Evolutionary conservation across 2,797 vertebrate species (phyloP), one percentile per base, ranked within the genome.

Genomic region (Pseudotriccus pelzelni): DNA sequence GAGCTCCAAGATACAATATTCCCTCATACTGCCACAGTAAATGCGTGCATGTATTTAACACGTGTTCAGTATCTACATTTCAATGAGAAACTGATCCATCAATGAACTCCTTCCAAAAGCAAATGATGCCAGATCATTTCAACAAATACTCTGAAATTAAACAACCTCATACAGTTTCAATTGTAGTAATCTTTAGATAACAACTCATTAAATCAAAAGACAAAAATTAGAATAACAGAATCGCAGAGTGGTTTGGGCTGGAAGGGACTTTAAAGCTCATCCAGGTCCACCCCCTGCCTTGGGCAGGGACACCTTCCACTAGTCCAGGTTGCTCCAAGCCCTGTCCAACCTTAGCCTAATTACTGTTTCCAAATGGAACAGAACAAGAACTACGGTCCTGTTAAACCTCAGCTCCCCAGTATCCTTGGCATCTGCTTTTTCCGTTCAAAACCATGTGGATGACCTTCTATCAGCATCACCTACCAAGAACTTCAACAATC

Each of bases 121-220:
- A 82, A 70, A 44, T 5, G 0, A 34, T 8, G 52, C 5, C 52
- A 62, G 14, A 82, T n/a, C 6, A 82, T 39, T 74, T 43, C 23
- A 84, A 37, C 0, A 0, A 43, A 64, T 3, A 3, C 9, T 44
- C 73, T 28, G 27, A 41, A 80, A 46, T 36, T 43, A 25, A 82
- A 39, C 7, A 7, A 21, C 5, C 2, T 19, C 0, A 3, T 20
- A 44, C 7, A 58, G 24, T 22, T 19, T 20, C 5, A 47, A 19
- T 53, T 67, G 37, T 1, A 53, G 25, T 30, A 64, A 47, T 44
- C 8, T 10, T 46, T 16, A 60, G 37, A 25, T n/a, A 78, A 87
- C 32, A 52, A 22, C 10, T 67, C 36, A 28, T 24, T 63, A 75
- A 72, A 79, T 12, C 8, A 69, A 73, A 69, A 24, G 4, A 52